Conservation (phyloP, 2,888 invertebrate species). For the Psylliodes chrysocephalus region DNA sequence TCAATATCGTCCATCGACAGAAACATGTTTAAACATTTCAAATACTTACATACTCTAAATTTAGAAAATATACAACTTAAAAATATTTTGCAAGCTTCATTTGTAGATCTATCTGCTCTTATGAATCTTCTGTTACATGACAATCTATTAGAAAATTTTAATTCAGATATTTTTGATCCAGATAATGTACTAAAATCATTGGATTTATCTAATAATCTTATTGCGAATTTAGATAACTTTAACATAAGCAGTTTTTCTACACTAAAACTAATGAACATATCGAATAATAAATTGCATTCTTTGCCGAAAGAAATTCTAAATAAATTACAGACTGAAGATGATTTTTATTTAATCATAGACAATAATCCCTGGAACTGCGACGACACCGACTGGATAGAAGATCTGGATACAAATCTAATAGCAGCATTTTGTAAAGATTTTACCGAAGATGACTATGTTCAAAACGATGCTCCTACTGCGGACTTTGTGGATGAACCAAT, state of each 20-base stretch:
- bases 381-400: not conserved
- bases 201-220: constrained; percentile 45
- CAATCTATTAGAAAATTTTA: constrained; percentile 38
- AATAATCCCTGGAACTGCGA: constrained; percentile 49
- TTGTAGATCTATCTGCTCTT: constrained; percentile 26
- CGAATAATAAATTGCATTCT: constrained; percentile 42
- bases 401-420: not conserved
- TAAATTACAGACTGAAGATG: constrained; percentile 36
- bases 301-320: constrained; percentile 41
- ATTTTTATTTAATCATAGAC: constrained; percentile 44
- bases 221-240: constrained; percentile 42
- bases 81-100: constrained; percentile 36
- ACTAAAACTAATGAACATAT: constrained; percentile 43
- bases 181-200: constrained; percentile 32
- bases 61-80: constrained; percentile 33
- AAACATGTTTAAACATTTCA: constrained; percentile 37
- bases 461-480: not conserved
- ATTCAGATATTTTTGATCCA: constrained; percentile 23
- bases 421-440: constrained; percentile 1
- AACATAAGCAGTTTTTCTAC: constrained; percentile 41
- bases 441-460: not conserved
- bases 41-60: constrained; percentile 36
- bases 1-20: constrained; percentile 29
- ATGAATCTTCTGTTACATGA: constrained; percentile 36
- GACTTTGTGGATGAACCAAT: not conserved